Conservation (phyloP, 2,113 vertebrate genomes). For the Leptobrachium ailaonicum region DNA sequence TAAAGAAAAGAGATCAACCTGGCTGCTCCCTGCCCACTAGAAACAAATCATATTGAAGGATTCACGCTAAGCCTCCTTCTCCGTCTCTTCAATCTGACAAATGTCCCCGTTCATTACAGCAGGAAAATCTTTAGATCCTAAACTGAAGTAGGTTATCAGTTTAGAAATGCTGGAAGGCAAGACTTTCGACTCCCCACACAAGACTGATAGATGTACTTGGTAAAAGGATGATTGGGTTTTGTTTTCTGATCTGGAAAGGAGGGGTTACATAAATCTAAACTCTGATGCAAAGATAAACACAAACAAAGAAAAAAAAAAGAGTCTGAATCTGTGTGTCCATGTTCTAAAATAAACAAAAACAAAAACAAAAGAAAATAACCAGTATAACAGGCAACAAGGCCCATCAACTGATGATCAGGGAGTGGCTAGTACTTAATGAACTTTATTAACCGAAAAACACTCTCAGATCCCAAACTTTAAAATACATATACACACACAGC, state of each 20-base stretch:
- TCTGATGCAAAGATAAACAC: no score
- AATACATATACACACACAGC: no score
- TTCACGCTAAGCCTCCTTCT: neutral
- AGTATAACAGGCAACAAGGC: no score
- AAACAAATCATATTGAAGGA: conserved; percentile 9
- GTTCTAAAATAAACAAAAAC: no score
- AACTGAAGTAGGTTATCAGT: neutral
- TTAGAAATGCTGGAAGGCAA: conserved; percentile 15
- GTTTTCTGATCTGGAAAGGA: neutral
- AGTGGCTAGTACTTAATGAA: no score
- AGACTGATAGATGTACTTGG: neutral
- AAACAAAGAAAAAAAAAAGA: no score
- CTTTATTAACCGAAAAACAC: no score
- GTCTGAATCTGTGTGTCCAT: no score
- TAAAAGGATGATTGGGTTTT: neutral
- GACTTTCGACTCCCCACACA: neutral
- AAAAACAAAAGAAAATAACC: no score
- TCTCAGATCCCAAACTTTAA: no score
- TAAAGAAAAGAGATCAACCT: conserved; percentile 46
- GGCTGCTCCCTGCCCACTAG: conserved; percentile 26
- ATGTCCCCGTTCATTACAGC: conserved; percentile 16
- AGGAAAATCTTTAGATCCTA: conserved; percentile 5
- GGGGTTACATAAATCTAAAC: neutral
- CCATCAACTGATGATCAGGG: no score
- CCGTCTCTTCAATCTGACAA: neutral